phyloP scores from a whole-genome alignment of 2,797 vertebrate genomes.

The Antennarius maculatus region DNA sequence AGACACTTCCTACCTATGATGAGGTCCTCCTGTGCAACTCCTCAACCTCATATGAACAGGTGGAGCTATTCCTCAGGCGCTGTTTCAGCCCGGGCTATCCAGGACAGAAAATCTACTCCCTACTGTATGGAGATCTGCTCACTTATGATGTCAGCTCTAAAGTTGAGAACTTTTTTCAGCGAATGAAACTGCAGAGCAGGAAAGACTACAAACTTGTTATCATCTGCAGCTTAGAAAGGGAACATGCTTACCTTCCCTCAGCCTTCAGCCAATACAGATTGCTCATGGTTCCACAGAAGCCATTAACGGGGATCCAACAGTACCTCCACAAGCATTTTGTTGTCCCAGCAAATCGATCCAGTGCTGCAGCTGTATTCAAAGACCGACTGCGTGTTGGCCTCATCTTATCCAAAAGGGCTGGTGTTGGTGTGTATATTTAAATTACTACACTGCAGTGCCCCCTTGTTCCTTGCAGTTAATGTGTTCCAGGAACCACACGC shows the following conservation, averaged over 20 bases:
- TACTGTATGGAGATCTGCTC: conserved; percentile 90
- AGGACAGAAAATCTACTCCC: conserved; percentile 85
- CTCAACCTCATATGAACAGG: conserved; percentile 87
- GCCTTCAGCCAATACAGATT: conserved; percentile 90
- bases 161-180: conserved; percentile 87
- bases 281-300: conserved; percentile 85
- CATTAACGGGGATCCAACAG: conserved; percentile 73
- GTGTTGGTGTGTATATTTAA: conserved; percentile 85
- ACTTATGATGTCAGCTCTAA: conserved; percentile 89
- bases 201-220: conserved; percentile 83
- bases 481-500: no score
- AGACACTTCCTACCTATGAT: conserved; percentile 88
- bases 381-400: conserved; percentile 85
- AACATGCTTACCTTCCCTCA: conserved; percentile 91
- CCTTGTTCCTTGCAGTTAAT: no score
- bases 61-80: conserved; percentile 90
- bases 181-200: conserved; percentile 73
- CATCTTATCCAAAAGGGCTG: conserved; percentile 89
- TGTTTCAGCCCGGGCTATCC: conserved; percentile 81
- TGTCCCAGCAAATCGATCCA: conserved; percentile 64
- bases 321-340: conserved; percentile 88
- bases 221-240: conserved; percentile 88
- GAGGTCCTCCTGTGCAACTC: conserved; percentile 93
- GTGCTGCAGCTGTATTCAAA: conserved; percentile 87
- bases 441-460: no score